phyloP scores from a whole-genome alignment of 1,140 invertebrate species.

The Cotesia vestalis region DNA sequence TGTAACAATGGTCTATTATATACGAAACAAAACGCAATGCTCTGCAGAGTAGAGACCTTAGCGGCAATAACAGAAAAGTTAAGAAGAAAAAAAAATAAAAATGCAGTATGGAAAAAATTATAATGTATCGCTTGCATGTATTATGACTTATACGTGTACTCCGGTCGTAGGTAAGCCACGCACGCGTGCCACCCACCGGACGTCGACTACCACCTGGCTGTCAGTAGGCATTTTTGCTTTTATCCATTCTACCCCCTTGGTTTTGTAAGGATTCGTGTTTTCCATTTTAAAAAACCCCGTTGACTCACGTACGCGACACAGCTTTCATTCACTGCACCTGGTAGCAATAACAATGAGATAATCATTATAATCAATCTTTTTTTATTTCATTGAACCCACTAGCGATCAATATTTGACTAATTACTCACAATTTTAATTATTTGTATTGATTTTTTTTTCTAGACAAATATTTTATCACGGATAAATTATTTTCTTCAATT shows the following conservation, averaged over 20 bases:
- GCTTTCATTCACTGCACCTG: no score
- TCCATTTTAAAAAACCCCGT: slow-evolving; percentile 17
- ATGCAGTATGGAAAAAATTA: slow-evolving; percentile 42
- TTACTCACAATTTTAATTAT: no score
- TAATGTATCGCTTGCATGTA: slow-evolving; percentile 36
- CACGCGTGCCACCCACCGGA: slow-evolving; percentile 41
- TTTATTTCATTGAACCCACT: no score
- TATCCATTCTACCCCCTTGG: slow-evolving; percentile 5
- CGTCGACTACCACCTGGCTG: slow-evolving; percentile 38
- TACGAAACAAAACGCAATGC: slow-evolving; percentile 3
- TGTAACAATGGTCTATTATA: no score
- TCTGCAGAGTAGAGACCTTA: not conserved
- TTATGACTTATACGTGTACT: slow-evolving; percentile 19
- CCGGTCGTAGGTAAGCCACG: slow-evolving; percentile 30
- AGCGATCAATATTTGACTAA: no score
- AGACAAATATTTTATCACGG: no score
- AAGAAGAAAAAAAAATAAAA: slow-evolving; percentile 40
- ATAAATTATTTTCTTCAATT: no score
- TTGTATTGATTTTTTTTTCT: no score
- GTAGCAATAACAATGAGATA: no score
- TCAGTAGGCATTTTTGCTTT: not conserved
- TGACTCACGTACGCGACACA: no score
- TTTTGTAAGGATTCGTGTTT: slow-evolving; percentile 37
- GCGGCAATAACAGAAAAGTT: not conserved
- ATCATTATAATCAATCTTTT: no score